A percentile compares a stretch with the other conserved stretches of the same genome.
phyloP scores from a whole-genome alignment of 2,113 vertebrate genomes.

The Donacobius atricapilla region DNA sequence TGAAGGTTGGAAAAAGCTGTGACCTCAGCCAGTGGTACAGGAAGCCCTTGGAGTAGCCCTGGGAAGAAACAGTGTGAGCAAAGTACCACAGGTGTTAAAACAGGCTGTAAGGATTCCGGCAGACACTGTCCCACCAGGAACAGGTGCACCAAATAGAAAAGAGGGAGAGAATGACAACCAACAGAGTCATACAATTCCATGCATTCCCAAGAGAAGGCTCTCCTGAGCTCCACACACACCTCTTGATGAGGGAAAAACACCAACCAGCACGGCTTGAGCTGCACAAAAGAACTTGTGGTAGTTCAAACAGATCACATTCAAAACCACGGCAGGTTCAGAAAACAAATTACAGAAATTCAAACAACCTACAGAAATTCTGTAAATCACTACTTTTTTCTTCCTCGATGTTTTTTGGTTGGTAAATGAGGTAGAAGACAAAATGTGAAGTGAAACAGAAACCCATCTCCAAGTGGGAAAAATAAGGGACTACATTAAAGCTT shows the following conservation, averaged over 20 bases:
- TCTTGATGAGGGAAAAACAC: accelerated
- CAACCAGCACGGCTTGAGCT: background rate
- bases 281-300: background rate
- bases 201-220: background rate
- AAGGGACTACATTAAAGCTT: background rate
- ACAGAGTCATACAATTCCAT: background rate
- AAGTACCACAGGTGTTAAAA: background rate
- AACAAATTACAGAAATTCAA: background rate
- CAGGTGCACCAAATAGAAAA: background rate
- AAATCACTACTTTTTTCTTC: background rate
- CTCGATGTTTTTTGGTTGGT: background rate
- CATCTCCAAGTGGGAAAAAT: background rate
- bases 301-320: background rate
- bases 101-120: background rate
- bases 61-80: background rate
- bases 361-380: background rate
- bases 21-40: background rate
- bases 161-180: background rate
- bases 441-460: background rate
- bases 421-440: background rate
- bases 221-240: background rate
- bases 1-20: background rate
- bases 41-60: background rate
- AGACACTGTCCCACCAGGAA: background rate
- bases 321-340: background rate